These are phyloP conservation scores for Antechinus flavipes DNA, from an alignment of 2,113 vertebrate species.

Conservation along the genomic window DNA sequence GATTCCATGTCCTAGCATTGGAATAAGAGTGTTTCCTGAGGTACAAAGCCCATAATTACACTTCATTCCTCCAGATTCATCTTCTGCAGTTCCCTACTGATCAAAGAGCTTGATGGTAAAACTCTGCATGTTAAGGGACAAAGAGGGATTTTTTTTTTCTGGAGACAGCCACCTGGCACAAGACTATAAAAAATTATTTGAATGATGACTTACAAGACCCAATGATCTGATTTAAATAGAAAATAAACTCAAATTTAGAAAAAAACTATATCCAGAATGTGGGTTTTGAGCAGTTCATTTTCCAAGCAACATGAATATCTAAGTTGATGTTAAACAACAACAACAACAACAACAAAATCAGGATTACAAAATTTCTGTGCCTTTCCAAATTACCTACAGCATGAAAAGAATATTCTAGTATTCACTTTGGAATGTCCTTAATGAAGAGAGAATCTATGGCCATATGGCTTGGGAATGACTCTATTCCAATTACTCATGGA, in stretches of 20 bases:
- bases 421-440: conserved; percentile 51
- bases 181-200: conserved; percentile 49
- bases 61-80: conserved; percentile 21
- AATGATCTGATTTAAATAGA: conserved; percentile 58
- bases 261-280: conserved; percentile 43
- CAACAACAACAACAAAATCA: background rate
- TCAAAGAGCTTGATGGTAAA: conserved; percentile 30
- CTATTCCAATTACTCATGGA: conserved; percentile 65
- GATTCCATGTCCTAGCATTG: background rate
- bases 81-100: conserved; percentile 34
- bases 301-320: conserved; percentile 38
- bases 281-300: conserved; percentile 48
- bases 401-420: conserved; percentile 15
- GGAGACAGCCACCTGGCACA: background rate
- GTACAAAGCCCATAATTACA: background rate
- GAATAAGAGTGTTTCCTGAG: background rate
- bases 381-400: background rate
- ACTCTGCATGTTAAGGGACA: conserved; percentile 57
- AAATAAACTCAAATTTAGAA: conserved; percentile 52
- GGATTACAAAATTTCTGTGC: background rate
- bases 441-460: conserved; percentile 58
- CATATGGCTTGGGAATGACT: conserved; percentile 60
- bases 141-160: conserved; percentile 54
- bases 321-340: background rate
- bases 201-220: conserved; percentile 42